phyloP scores from a whole-genome alignment of 2,888 invertebrate genomes.

The Lasioglossum calceatum region DNA sequence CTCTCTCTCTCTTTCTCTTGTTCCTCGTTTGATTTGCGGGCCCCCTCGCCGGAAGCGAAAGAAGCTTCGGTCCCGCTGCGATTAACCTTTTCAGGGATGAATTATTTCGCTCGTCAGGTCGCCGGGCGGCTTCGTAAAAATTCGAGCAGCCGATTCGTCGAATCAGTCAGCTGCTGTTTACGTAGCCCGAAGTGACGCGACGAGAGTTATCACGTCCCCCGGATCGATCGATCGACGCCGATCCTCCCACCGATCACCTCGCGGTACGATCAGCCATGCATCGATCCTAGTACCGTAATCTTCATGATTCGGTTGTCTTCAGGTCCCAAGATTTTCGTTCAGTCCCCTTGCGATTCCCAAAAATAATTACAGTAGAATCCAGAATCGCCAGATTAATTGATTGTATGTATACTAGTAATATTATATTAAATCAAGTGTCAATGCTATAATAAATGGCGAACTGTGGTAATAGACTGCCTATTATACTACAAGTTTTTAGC shows the following conservation, averaged over 20 bases:
- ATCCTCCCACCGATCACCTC: not conserved
- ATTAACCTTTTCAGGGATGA: constrained; percentile 76
- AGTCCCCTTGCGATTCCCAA: not conserved
- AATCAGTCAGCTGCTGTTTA: constrained; percentile 67
- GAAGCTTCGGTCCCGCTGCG: constrained; percentile 72
- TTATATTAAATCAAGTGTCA: no score
- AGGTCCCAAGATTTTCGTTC: not conserved
- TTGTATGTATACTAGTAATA: no score
- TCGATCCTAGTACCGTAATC: not conserved
- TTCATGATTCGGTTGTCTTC: not conserved
- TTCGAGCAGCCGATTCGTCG: constrained; percentile 59
- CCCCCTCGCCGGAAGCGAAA: constrained; percentile 72
- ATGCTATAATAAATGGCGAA: no score
- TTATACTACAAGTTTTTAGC: no score
- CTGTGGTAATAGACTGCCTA: no score
- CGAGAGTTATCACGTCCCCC: constrained; percentile 16
- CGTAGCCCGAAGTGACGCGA: constrained; percentile 53
- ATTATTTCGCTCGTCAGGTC: constrained; percentile 72
- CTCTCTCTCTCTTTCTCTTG: not conserved
- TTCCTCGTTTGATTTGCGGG: constrained; percentile 48
- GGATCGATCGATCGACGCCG: not conserved
- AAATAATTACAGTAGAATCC: not conserved
- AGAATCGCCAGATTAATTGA: no score
- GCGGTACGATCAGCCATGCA: not conserved
- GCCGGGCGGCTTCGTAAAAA: constrained; percentile 57